Conservation (phyloP, 2,797 vertebrate species). For the Craterocephalus amniculus region DNA sequence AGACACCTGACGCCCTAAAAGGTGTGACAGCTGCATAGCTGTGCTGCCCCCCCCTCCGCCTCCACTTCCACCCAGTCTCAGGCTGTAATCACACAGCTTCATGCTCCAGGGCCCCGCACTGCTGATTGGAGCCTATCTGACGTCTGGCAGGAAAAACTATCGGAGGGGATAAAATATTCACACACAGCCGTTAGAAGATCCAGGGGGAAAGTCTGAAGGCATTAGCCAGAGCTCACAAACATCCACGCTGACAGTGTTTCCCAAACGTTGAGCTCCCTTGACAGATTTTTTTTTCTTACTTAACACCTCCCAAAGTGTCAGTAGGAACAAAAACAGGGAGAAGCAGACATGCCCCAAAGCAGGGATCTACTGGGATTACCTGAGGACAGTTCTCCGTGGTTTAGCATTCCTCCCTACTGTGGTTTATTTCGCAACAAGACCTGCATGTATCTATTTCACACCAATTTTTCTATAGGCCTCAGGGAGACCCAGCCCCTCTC, state of each 20-base stretch:
- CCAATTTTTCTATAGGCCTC: conserved; percentile 68
- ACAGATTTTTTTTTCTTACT: conserved; percentile 62
- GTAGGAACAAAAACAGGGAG: conserved; percentile 67
- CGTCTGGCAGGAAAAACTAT: conserved; percentile 79
- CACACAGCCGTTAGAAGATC: conserved; percentile 78
- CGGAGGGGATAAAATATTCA: conserved; percentile 81
- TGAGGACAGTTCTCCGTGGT: conserved; percentile 60
- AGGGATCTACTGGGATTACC: conserved; percentile 69
- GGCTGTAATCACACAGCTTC: conserved; percentile 78
- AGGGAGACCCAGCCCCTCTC: conserved; percentile 64
- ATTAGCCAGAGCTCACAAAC: conserved; percentile 76
- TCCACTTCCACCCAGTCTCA: conserved; percentile 57
- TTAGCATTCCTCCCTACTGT: conserved; percentile 59
- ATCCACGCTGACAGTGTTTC: conserved; percentile 76
- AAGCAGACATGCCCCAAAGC: conserved; percentile 63
- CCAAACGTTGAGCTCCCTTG: conserved; percentile 74
- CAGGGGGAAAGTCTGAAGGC: conserved; percentile 75
- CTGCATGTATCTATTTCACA: conserved; percentile 75
- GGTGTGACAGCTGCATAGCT: conserved; percentile 73
- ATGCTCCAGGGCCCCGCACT: conserved; percentile 71
- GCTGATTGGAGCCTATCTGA: conserved; percentile 82
- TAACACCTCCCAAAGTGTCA: conserved; percentile 72
- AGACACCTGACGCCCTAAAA: conserved; percentile 71
- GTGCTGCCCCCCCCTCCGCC: conserved; percentile 23
- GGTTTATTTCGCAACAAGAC: conserved; percentile 61